Evolutionary conservation across 2,888 invertebrate genomes (phyloP), one percentile per base, ranked within the genome.

Genomic region (Tyria jacobaeae): DNA sequence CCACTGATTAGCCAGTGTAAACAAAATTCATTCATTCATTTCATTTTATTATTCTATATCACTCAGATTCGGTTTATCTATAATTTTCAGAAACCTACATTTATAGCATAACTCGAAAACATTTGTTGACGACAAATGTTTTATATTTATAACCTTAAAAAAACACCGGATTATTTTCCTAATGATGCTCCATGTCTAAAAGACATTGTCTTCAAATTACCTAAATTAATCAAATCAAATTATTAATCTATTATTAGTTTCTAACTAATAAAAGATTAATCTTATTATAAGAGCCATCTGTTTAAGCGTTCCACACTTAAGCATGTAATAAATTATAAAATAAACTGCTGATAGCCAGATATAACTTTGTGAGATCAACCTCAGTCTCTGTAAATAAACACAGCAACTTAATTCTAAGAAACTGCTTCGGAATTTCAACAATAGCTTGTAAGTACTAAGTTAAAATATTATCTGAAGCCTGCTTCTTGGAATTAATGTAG

Each of bases 261-360:
- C n/a, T n/a, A 60, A 62, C 62, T 52, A 62, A 70, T 72, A 68
- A 72, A 61, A 68, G 61, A 67, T 53, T 59, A 58, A 57, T 53
- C 44, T 44, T 34, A 48, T 60, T 70, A 61, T 59, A 70, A 62
- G 49, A 21, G 49, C 59, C 65, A 68, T 71, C 66, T 71, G 63
- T 73, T 74, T 48, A 55, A 31, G n/a, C 21, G 62, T 64, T 60
- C 51, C 48, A 27, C 41, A 21, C 44, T 55, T 35, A 64, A 21
- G 24, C 21, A 41, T 34, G 51, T 27, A 21, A 68, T 73, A 66
- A 74, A 71, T 60, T 60, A 53, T 48, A 39, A 48, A 49, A 61
- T 54, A 55, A 50, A 34, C 27, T 2, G 41, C 49, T 62, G 63
- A 65, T 62, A 54, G 53, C 15, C 27, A 52, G 34, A 59, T 60